Evolutionary conservation across 2,888 invertebrate genomes (phyloP).

Genomic region (Drosophila meridionalis): DNA sequence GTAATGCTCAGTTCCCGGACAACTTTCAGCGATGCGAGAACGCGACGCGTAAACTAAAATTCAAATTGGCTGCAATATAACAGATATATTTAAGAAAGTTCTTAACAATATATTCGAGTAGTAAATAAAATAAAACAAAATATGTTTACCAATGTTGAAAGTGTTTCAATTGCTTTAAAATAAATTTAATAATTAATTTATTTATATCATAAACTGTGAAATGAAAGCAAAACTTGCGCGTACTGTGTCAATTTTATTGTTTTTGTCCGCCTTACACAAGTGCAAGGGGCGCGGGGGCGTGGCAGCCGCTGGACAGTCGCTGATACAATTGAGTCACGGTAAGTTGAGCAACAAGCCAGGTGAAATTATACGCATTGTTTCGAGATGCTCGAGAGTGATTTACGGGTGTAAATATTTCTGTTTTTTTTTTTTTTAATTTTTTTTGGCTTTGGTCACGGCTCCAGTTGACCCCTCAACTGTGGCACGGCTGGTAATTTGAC

Average conservation of each 20-base stretch:
- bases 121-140: neutral
- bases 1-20: conserved; percentile 75
- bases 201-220: conserved; percentile 27
- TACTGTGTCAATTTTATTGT: conserved; percentile 51
- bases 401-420: conserved; percentile 26
- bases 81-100: neutral
- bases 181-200: conserved; percentile 17
- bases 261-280: conserved; percentile 52
- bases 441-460: conserved; percentile 48
- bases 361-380: conserved; percentile 56
- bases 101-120: neutral
- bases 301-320: conserved; percentile 78
- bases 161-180: conserved; percentile 1
- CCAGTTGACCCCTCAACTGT: conserved; percentile 44
- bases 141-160: neutral
- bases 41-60: conserved; percentile 20
- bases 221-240: conserved; percentile 55
- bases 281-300: conserved; percentile 37
- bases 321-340: conserved; percentile 84
- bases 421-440: neutral
- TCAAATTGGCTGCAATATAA: neutral
- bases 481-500: conserved; percentile 58
- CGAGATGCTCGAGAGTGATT: conserved; percentile 18
- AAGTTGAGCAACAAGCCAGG: conserved; percentile 73
- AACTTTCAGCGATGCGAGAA: conserved; percentile 72